Percentiles rank a stretch among this genome's conserved stretches.
Evolutionary conservation across 2,888 invertebrate genomes (phyloP).

Genomic region (Erebia aethiops): DNA sequence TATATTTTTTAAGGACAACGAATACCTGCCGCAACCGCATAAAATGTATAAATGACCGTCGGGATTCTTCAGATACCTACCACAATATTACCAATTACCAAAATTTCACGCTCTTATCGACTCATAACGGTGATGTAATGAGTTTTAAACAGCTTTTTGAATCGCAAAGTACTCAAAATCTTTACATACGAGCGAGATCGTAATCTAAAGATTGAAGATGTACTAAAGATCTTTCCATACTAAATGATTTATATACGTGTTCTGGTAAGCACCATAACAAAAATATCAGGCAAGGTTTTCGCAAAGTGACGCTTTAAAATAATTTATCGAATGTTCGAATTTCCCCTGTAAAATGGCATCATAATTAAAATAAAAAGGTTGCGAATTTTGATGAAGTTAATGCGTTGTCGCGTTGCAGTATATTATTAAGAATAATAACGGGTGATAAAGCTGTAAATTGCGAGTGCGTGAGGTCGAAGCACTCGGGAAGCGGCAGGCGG

Average conservation of each 20-base stretch:
- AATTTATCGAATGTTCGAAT: conserved; percentile 55
- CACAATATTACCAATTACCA: conserved; percentile 78
- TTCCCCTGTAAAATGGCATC: conserved; percentile 51
- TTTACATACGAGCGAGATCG: conserved; percentile 76
- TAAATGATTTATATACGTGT: conserved; percentile 70
- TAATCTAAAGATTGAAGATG: conserved; percentile 78
- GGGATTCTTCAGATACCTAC: conserved; percentile 47
- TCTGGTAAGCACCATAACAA: conserved; percentile 61
- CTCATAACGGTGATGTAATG: conserved; percentile 79
- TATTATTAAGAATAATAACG: conserved; percentile 76
- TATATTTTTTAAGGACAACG: neutral
- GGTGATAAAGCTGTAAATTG: conserved; percentile 73
- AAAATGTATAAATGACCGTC: conserved; percentile 34
- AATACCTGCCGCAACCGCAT: conserved; percentile 20
- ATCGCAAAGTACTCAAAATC: conserved; percentile 73
- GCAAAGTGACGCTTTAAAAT: conserved; percentile 55
- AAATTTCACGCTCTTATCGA: conserved; percentile 80
- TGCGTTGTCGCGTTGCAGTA: conserved; percentile 63
- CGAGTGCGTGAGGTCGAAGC: conserved; percentile 65
- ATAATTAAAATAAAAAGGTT: conserved; percentile 55
- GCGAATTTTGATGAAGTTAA: conserved; percentile 71
- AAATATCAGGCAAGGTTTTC: conserved; percentile 48
- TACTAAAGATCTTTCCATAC: conserved; percentile 55
- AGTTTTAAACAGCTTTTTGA: conserved; percentile 76
- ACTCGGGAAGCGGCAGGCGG: conserved; percentile 47